Evolutionary conservation across 2,113 vertebrate genomes (phyloP), one percentile per base, ranked within the genome.

Genomic region (Salvator merianae): DNA sequence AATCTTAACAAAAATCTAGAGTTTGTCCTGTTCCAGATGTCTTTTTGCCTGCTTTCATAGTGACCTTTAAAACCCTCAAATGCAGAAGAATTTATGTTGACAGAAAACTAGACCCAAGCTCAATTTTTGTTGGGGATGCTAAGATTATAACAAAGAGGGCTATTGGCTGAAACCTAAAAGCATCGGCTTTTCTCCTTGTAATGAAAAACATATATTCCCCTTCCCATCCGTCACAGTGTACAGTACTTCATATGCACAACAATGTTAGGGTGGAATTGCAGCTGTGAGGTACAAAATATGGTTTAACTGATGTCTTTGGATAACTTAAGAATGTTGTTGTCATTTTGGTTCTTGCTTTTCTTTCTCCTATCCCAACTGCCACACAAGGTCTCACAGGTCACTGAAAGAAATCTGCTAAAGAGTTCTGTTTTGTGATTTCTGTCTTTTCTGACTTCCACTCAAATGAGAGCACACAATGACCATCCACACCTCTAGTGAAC

Each of bases 401-500:
- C 68, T 47, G 88, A 81, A 43, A 38, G 24, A 66, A 53, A 85
- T 59, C 72, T 80, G 82, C 55, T 30, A 81, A 81, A 90, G 43
- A 16, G 4, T 87, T 93, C 53, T 79, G 81, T 85, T 88, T 85
- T 86, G 53, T 59, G 85, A 84, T 78, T 80, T 85, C 80, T 89
- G 65, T 83, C 89, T 92, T 92, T 59, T 59, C 55, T 20, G 55
- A 20, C 55, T 59, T 59, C 55, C 55, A 1, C 81, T 93, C 95
- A 93, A 93, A 91, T 93, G 91, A 90, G 87, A 91, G 92, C 89
- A 47, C 93, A 90, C 88, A 80, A 89, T 55, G 86, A 93, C 91
- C 93, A 69, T 43, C 73, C 47, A 89, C 88, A 94, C 93, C 91
- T 93, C 91, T 36, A 18, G 92, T 95, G 94, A 95, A 91, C 65